phyloP scores from a whole-genome alignment of 2,797 vertebrate species.

The Heterohyrax brucei region DNA sequence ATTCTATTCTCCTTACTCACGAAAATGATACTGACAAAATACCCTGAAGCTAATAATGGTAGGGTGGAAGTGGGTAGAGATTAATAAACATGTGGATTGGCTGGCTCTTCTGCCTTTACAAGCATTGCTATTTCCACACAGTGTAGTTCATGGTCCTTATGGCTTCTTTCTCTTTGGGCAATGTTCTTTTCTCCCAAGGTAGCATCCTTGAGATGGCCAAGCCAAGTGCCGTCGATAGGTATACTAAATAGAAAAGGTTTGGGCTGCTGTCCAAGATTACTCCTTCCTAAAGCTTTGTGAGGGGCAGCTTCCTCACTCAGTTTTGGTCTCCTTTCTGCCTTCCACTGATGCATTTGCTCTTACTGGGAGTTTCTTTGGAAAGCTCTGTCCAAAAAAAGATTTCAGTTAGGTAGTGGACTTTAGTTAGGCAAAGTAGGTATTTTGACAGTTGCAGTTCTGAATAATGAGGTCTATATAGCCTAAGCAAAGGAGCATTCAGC shows the following conservation, averaged over 20 bases:
- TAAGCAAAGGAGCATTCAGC: neutral
- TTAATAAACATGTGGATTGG: neutral
- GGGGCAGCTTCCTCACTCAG: neutral
- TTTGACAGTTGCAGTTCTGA: neutral
- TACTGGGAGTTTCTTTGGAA: neutral
- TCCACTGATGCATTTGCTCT: neutral
- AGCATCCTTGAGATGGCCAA: neutral
- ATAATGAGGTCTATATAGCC: neutral
- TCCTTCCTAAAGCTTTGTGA: neutral
- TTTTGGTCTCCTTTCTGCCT: neutral
- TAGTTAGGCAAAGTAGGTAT: neutral
- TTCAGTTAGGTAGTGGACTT: neutral
- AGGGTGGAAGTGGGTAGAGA: neutral
- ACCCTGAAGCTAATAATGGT: neutral
- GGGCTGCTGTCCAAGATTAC: neutral
- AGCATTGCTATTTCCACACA: neutral
- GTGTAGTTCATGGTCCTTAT: neutral
- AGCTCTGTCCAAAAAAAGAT: neutral
- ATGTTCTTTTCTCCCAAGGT: too few relatives aligned
- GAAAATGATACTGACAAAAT: conserved; percentile 27
- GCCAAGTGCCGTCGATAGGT: too few relatives aligned
- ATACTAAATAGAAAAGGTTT: neutral
- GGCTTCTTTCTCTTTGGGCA: too few relatives aligned
- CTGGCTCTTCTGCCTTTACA: neutral
- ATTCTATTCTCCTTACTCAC: neutral